Evolutionary conservation across 2,113 vertebrate species (phyloP), one percentile per base, ranked within the genome.

Genomic region (Silurus meridionalis): DNA sequence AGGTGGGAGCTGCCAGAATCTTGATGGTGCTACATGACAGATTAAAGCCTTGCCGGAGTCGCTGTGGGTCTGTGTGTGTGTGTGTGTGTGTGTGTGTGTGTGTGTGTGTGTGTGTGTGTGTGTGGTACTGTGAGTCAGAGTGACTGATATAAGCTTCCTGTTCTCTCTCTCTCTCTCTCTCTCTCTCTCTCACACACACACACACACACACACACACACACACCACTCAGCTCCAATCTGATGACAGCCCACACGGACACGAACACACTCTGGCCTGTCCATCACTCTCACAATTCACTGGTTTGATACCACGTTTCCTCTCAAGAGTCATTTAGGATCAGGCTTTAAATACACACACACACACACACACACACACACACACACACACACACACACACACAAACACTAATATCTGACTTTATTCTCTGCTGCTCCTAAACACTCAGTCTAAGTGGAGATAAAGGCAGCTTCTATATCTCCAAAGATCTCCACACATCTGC

Each of bases 1-100:
- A 83, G 72, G 71, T 78, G 61, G 67, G 55, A 81, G 25, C 71
- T 87, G 86, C 86, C 71, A 83, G 74, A 57, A 83, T 37, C 53
- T 77, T 66, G 81, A 87, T 83, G 86, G 81, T 63, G 37, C 14
- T 78, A 83, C 80, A 87, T 87, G 86, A 83, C 86, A 87, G 80
- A 87, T 87, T 87, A 87, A 78, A 87, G 71, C 80, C 82, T 81
- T 83, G 80, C 72, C 83, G 80, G 61, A 77, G 60, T 61, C n/a
- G 21, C 67, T 21, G 83, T 85, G 77, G 66, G 74, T 69, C 60
- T 57, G 28, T 50, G 25, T n/a, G 74, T 55, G 74, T 55, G 50
- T 14, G 50, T 77, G 72, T 50, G 53, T 55, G 77, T 25, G 75
- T 55, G 75, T 55, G 75, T 57, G 75, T 74, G 66, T 67, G 66